phyloP scores from a whole-genome alignment of 2,113 vertebrate species.

The Bambusicola thoracicus region DNA sequence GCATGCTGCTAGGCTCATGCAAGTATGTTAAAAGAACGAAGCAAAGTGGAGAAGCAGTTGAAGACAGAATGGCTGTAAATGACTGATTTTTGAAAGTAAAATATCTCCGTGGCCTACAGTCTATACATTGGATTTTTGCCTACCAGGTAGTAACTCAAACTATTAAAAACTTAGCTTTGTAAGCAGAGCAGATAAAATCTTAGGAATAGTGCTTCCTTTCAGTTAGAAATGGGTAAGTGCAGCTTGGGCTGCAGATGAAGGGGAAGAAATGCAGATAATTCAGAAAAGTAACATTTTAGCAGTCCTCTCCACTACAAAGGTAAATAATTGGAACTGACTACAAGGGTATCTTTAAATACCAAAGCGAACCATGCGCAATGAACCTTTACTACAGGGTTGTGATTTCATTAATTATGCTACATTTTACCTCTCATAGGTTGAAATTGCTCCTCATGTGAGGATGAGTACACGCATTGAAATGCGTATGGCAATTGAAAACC shows the following conservation, averaged over 20 bases:
- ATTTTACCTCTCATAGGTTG: background rate
- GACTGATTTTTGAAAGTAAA: constrained; percentile 31
- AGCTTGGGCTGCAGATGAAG: constrained; percentile 1
- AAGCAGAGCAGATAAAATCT: background rate
- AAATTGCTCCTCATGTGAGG: background rate
- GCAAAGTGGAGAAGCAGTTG: constrained; percentile 13
- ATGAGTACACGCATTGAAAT: background rate
- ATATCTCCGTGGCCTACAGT: constrained; percentile 21
- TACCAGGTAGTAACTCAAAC: background rate
- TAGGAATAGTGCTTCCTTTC: background rate
- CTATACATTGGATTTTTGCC: constrained; percentile 45
- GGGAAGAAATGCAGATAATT: background rate
- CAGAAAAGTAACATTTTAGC: background rate
- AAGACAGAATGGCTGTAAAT: constrained; percentile 50
- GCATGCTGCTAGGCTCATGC: constrained; percentile 41
- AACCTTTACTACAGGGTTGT: constrained; percentile 24
- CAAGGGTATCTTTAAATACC: constrained; percentile 44
- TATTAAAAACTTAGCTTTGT: constrained; percentile 3
- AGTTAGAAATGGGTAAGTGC: constrained; percentile 4
- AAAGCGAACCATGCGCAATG: background rate
- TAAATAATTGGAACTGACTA: constrained; percentile 27
- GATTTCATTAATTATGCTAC: background rate
- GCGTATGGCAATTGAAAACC: background rate
- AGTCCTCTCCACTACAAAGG: background rate
- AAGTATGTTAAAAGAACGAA: constrained; percentile 42